These are phyloP conservation scores for Delphinapterus leucas DNA, from an alignment of 2,113 vertebrate species.

Conservation along the genomic window DNA sequence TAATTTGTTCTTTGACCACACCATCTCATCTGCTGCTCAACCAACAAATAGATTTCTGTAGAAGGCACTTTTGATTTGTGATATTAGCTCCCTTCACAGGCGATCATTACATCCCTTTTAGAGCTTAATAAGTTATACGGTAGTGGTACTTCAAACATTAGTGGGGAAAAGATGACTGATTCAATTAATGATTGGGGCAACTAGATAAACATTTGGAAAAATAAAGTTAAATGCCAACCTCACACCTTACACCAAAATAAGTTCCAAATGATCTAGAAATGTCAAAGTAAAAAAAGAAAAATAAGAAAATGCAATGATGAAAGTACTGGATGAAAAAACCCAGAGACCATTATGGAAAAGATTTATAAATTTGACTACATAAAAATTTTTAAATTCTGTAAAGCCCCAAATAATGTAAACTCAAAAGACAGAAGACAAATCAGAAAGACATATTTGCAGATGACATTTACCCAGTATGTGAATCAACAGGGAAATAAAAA, in stretches of 20 bases:
- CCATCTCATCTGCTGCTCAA: background rate
- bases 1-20: background rate
- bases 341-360: background rate
- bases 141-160: background rate
- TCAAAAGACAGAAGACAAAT: conserved; percentile 24
- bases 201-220: background rate
- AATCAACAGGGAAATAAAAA: conserved; percentile 33
- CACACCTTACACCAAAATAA: background rate
- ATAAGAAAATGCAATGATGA: background rate
- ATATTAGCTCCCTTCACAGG: background rate
- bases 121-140: background rate
- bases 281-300: background rate
- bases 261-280: background rate
- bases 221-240: background rate
- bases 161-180: background rate
- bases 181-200: background rate
- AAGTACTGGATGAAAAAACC: background rate
- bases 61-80: background rate
- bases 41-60: background rate
- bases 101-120: background rate
- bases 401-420: conserved; percentile 7
- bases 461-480: background rate
- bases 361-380: conserved; percentile 31
- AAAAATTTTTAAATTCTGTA: background rate
- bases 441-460: conserved; percentile 35